Conservation (phyloP, 1,140 invertebrate species). For the Solenopsis fugax region DNA sequence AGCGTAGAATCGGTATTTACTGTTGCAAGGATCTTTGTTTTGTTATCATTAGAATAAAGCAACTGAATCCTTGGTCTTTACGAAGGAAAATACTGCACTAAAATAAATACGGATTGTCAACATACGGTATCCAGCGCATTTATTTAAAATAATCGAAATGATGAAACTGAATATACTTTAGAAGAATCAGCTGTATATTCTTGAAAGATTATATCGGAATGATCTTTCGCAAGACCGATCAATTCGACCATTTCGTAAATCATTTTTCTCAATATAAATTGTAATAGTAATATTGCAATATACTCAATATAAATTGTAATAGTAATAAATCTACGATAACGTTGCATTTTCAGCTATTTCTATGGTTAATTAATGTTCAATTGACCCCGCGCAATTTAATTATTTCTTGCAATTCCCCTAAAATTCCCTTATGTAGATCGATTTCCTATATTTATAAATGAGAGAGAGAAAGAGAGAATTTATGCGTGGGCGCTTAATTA, state of each 20-base stretch:
- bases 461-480: neutral
- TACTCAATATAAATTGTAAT: constrained; percentile 58
- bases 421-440: constrained; percentile 60
- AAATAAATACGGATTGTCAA: neutral
- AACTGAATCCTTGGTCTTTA: neutral
- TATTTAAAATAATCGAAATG: constrained; percentile 17
- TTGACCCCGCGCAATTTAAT: constrained; percentile 74
- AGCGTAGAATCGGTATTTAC: neutral
- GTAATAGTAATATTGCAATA: constrained; percentile 46
- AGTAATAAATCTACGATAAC: constrained; percentile 60
- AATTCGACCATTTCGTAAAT: neutral
- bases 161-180: constrained; percentile 28
- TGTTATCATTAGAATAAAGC: constrained; percentile 13
- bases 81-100: neutral
- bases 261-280: constrained; percentile 61
- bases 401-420: constrained; percentile 74
- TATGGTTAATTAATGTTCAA: constrained; percentile 76
- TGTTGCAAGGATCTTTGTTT: constrained; percentile 9
- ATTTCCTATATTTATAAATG: constrained; percentile 8
- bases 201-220: constrained; percentile 29
- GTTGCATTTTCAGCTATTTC: constrained; percentile 75
- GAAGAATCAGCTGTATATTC: neutral
- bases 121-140: neutral
- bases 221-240: neutral
- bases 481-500: neutral